phyloP scores from a whole-genome alignment of 1,140 invertebrate genomes.

The Steinernema feltiae region DNA sequence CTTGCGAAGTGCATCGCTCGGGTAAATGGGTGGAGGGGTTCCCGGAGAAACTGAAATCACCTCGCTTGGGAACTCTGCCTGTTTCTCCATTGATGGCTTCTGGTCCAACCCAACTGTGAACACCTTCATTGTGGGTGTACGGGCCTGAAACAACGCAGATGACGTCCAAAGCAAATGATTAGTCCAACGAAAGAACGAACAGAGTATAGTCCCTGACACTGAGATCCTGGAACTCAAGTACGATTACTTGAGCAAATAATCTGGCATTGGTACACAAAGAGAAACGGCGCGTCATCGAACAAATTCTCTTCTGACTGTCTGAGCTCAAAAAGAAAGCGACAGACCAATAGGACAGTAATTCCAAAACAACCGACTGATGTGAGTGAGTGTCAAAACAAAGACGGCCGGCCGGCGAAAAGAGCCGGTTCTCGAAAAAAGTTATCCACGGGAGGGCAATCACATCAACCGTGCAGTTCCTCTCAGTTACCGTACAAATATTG shows the following conservation, averaged over 20 bases:
- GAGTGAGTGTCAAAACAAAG: no score
- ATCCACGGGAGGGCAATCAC: background rate
- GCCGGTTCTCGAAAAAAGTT: conserved; percentile 5
- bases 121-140: conserved; percentile 48
- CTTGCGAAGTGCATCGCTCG: conserved; percentile 29
- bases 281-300: background rate
- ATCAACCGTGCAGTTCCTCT: background rate
- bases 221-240: background rate
- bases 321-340: background rate
- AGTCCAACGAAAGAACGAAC: background rate
- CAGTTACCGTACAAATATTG: background rate
- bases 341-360: no score
- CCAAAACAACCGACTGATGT: no score
- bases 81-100: conserved; percentile 41
- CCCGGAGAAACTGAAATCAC: background rate
- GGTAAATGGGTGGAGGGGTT: conserved; percentile 40
- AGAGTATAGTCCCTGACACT: background rate
- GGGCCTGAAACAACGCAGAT: conserved; percentile 25
- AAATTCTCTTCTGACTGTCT: background rate
- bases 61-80: background rate
- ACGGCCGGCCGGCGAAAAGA: background rate
- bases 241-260: background rate
- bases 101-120: conserved; percentile 56
- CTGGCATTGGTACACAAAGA: background rate
- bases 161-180: background rate